Percentiles rank a stretch among this genome's conserved stretches.
phyloP scores from a whole-genome alignment of 2,888 invertebrate genomes.

The Philopedon plagiatum region DNA sequence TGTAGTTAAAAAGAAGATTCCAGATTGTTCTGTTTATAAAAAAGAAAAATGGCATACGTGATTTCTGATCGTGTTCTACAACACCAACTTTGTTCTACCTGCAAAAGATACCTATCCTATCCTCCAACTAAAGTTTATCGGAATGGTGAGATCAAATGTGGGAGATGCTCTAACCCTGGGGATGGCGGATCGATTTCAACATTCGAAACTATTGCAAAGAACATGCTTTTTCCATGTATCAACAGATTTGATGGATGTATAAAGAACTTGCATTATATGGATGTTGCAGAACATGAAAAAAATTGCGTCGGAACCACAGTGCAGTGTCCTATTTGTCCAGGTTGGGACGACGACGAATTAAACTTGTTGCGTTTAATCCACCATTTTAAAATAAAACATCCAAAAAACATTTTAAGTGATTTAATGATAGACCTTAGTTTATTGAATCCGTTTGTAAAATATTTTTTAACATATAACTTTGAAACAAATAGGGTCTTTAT shows the following conservation, averaged over 20 bases:
- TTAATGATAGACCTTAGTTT: neutral
- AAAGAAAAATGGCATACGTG: conserved; percentile 45
- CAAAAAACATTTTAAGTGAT: neutral
- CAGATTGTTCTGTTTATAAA: no score
- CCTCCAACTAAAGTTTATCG: conserved; percentile 46
- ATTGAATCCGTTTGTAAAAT: neutral
- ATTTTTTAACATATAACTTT: conserved; percentile 12
- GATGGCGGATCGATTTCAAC: conserved; percentile 37
- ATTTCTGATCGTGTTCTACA: conserved; percentile 42
- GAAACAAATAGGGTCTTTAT: neutral
- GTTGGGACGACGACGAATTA: neutral
- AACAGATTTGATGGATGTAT: conserved; percentile 49
- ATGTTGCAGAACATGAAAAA: conserved; percentile 46
- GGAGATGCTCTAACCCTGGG: conserved; percentile 45
- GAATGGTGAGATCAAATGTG: conserved; percentile 46
- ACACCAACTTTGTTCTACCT: conserved; percentile 38
- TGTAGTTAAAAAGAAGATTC: no score
- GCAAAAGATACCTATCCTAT: conserved; percentile 46
- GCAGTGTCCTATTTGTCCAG: conserved; percentile 38
- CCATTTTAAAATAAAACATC: conserved; percentile 21
- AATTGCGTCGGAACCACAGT: conserved; percentile 28
- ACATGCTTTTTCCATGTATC: conserved; percentile 47
- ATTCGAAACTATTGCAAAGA: conserved; percentile 36
- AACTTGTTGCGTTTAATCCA: neutral
- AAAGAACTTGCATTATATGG: conserved; percentile 31